phyloP scores from a whole-genome alignment of 2,113 vertebrate species.

The Colius striatus region DNA sequence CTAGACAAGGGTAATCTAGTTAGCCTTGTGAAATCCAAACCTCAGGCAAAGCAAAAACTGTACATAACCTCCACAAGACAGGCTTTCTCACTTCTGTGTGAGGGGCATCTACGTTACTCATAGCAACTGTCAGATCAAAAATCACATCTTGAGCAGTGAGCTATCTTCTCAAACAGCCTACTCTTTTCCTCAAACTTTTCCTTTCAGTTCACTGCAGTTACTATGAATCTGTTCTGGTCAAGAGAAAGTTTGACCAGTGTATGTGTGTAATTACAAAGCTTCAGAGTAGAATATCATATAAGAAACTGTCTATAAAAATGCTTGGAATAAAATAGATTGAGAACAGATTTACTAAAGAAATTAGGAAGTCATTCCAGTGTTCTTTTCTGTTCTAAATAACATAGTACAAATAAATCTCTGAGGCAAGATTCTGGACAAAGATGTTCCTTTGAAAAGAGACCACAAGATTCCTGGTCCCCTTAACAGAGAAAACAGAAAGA shows the following conservation, averaged over 20 bases:
- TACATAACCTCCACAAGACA: neutral
- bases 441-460: conserved; percentile 58
- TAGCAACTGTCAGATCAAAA: neutral
- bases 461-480: conserved; percentile 51
- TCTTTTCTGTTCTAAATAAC: conserved; percentile 58
- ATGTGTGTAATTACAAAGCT: conserved; percentile 10
- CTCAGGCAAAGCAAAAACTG: conserved; percentile 18
- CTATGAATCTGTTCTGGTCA: neutral
- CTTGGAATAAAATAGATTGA: conserved; percentile 47
- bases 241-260: conserved; percentile 32
- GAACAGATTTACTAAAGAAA: conserved; percentile 60
- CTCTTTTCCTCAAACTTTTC: neutral
- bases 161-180: neutral
- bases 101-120: neutral
- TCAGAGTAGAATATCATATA: conserved; percentile 6
- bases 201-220: neutral
- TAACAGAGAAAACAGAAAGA: conserved; percentile 58
- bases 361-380: conserved; percentile 53
- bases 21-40: conserved; percentile 58
- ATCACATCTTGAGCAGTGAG: neutral
- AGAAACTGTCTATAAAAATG: conserved; percentile 36
- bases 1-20: conserved; percentile 23
- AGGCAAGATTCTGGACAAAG: conserved; percentile 56
- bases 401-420: conserved; percentile 44
- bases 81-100: neutral